Evolutionary conservation across 2,888 invertebrate genomes (phyloP), one percentile per base, ranked within the genome.

Genomic region (Drosophila kuntzei): DNA sequence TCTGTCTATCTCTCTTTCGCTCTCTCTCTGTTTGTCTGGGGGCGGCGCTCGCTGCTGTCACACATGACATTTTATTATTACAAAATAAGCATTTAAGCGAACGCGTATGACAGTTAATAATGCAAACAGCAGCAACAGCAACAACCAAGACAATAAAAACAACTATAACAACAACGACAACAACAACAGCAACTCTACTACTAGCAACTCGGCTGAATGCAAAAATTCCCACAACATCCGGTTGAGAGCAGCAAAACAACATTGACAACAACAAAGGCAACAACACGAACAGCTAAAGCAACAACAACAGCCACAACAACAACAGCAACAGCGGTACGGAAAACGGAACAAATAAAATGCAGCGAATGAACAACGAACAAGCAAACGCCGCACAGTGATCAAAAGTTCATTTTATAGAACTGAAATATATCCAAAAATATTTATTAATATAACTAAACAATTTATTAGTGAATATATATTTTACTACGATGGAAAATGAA

Each of bases 221-320:
- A 80, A 87, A 85, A 85, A 87, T 87, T 85, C 89, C 89, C 85
- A 85, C 89, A 85, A 85, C 85, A 85, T 85, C 85, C 85, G 85
- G 89, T 89, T 84, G 67, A 71, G 75, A 75, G 87, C 89, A 76
- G 71, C 64, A 83, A 65, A 76, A 75, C 70, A 67, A 61, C 70
- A 64, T 50, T 50, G 69, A 67, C 69, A 43, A 34, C 71, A 76
- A 59, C 72, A 70, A 29, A 65, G 71, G 50, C 67, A 66, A 47
- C 60, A 68, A 49, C 50, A 36, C 12, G 53, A 44, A 12, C 54
- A 60, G n/a, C 53, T 59, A 14, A 54, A 57, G 36, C 58, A 59
- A 9, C 55, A 69, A 37, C 50, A 61, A 25, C 62, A 50, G 39
- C 64, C 68, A 12, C 61, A 68, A 43, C 61, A 72, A 43, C 51